These are phyloP conservation scores for Hylaeus volcanicus DNA, from an alignment of 1,140 invertebrate species.

Conservation along the genomic window DNA sequence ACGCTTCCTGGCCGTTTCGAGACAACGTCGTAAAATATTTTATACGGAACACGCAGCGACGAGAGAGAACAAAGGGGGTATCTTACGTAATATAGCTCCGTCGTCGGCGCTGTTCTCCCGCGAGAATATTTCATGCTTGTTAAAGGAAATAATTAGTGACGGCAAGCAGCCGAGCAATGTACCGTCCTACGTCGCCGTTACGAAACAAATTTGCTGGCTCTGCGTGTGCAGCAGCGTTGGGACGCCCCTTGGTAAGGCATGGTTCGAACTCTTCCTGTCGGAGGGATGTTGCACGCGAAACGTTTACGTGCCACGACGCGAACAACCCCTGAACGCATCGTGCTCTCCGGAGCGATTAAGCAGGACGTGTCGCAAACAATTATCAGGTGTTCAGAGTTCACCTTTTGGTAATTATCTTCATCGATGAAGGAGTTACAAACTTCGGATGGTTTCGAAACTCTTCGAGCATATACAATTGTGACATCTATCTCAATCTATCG, in stretches of 20 bases:
- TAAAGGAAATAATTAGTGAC: constrained; percentile 67
- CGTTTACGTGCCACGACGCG: constrained; percentile 20
- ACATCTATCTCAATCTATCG: no score
- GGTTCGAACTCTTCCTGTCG: neutral
- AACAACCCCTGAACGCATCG: constrained; percentile 10
- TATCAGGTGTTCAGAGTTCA: no score
- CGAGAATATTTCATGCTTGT: constrained; percentile 60
- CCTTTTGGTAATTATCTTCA: no score
- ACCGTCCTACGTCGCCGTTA: constrained; percentile 20
- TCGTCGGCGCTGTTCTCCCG: neutral
- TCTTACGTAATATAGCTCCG: constrained; percentile 37
- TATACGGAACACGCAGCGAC: neutral
- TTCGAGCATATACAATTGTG: no score
- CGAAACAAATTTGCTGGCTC: constrained; percentile 55
- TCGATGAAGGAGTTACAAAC: no score
- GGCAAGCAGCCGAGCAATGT: constrained; percentile 18
- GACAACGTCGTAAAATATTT: neutral
- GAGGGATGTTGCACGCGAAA: neutral
- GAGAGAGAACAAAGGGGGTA: neutral
- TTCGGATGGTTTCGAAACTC: no score
- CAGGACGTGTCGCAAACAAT: no score
- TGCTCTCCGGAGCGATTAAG: constrained; percentile 23
- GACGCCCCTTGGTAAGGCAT: no score
- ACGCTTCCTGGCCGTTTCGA: neutral
- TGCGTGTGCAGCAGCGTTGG: neutral